phyloP scores from a whole-genome alignment of 2,888 invertebrate species.

The Microplitis deprimator region DNA sequence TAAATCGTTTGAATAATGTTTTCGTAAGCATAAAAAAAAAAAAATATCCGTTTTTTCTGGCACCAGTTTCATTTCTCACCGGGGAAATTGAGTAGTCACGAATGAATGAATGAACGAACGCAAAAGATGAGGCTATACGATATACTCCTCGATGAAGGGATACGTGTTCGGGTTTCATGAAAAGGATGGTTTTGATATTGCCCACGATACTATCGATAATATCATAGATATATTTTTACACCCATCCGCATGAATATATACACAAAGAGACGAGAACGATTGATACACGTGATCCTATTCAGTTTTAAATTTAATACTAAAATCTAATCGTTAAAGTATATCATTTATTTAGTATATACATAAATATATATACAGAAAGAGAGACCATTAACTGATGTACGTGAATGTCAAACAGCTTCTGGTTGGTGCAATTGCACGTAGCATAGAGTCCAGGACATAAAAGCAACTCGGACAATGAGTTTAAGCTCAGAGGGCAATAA shows the following conservation, averaged over 20 bases:
- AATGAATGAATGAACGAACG: constrained; percentile 6
- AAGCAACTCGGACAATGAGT: constrained; percentile 51
- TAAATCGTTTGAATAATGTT: constrained; percentile 4
- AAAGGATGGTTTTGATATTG: constrained; percentile 11
- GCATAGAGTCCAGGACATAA: constrained; percentile 15
- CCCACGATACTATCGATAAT: constrained; percentile 5
- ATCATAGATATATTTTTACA: neutral
- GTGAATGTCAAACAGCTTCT: constrained; percentile 10
- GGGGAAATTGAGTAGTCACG: constrained; percentile 36
- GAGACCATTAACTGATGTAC: neutral
- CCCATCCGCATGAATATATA: neutral
- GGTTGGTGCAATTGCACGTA: neutral
- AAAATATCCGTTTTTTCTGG: constrained; percentile 18
- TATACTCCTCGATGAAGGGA: constrained; percentile 30
- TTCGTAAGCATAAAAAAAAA: neutral
- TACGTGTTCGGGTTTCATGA: constrained; percentile 41
- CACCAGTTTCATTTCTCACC: constrained; percentile 30
- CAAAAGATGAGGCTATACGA: constrained; percentile 29
- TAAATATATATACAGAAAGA: neutral
- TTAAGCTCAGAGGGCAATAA: constrained; percentile 38
- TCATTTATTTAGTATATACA: neutral
- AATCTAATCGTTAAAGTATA: neutral
- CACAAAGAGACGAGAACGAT: neutral
- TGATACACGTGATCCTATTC: neutral
- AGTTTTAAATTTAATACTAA: neutral